These are phyloP conservation scores for Trissolcus basalis DNA, from an alignment of 1,140 invertebrate genomes.

Conservation along the genomic window DNA sequence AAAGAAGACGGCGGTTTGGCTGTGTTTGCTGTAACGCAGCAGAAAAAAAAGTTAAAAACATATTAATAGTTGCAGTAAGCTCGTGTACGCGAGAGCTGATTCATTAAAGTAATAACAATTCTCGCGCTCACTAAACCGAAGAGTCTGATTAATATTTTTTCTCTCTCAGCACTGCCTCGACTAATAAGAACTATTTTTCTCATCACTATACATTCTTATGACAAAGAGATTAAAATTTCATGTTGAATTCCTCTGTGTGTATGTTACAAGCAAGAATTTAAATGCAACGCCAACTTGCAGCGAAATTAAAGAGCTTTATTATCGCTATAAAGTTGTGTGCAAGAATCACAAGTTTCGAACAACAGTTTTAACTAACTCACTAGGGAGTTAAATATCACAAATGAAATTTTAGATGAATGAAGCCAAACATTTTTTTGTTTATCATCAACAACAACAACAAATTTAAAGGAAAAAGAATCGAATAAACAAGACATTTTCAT, in stretches of 20 bases:
- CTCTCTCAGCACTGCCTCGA: conserved; percentile 6
- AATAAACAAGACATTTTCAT: too few relatives aligned
- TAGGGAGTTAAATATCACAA: not conserved
- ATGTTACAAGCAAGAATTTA: conserved; percentile 24
- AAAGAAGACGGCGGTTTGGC: conserved; percentile 3
- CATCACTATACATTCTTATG: conserved; percentile 14
- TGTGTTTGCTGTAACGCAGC: conserved; percentile 2
- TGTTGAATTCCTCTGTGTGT: conserved; percentile 12
- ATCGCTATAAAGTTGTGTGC: conserved; percentile 22
- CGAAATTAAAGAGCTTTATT: conserved; percentile 40
- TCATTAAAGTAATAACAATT: conserved; percentile 59
- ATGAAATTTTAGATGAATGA: not conserved
- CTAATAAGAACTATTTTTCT: conserved; percentile 31
- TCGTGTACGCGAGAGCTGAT: conserved; percentile 25
- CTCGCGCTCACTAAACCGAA: too few relatives aligned
- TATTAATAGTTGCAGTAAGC: conserved; percentile 31
- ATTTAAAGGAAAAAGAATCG: too few relatives aligned
- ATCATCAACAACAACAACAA: too few relatives aligned
- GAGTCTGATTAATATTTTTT: too few relatives aligned
- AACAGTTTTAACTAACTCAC: conserved; percentile 10
- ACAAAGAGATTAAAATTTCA: conserved; percentile 15
- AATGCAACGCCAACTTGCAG: conserved; percentile 13
- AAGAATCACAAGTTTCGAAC: conserved; percentile 2
- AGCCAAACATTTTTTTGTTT: too few relatives aligned
- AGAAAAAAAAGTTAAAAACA: conserved; percentile 25